Base-by-base conservation (phyloP, 2,888 invertebrate genomes). In the Lysandra bellargus region DNA sequence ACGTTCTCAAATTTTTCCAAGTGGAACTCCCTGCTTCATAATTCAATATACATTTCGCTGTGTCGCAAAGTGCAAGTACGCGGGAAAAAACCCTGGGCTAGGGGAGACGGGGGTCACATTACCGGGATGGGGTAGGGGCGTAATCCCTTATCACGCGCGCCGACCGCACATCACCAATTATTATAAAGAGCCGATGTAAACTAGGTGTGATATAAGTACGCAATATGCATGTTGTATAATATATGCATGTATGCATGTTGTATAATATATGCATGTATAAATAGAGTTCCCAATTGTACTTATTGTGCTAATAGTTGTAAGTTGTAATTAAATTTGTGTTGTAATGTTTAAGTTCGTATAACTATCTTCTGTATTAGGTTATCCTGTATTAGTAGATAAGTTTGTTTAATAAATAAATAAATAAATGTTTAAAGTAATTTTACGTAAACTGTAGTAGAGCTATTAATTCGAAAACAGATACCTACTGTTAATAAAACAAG, bases 91-190 rank as follows among this genome's bases (percentile, higher is more conserved):
- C 89, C 88, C 86, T 87, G 87, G 84, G 83, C 82, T 82, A 82
- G 83, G 79, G 82, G 82, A 81, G 83, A 79, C 83, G 84, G 82
- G 80, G 85, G 87, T 85, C 75, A 79, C 77, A 77, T 76, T 84
- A 81, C 84, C 80, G 79, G 82, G 82, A 84, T 81, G 82, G 83
- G 82, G 83, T 85, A 82, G 86, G 87, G 87, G 85, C 83, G 85
- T 91, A 90, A 91, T 91, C 91, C 92, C 90, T 90, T 91, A 92
- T 91, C 90, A 90, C 88, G 87, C 85, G 87, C 88, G 87, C 88
- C 88, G 91, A 90, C 90, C 90, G 89, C 90, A 88, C 91, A 88
- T 90, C 90, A 89, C 87, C 91, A 91, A 92, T 92, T 91, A 92
- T 90, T 88, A 89, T 89, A 89, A 89, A 90, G 89, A 88, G 88